A percentile compares a stretch with the other conserved stretches of the same genome.
Evolutionary conservation across 92 coral and sea anemone species (phyloP).

Genomic region (Nematostella vectensis): DNA sequence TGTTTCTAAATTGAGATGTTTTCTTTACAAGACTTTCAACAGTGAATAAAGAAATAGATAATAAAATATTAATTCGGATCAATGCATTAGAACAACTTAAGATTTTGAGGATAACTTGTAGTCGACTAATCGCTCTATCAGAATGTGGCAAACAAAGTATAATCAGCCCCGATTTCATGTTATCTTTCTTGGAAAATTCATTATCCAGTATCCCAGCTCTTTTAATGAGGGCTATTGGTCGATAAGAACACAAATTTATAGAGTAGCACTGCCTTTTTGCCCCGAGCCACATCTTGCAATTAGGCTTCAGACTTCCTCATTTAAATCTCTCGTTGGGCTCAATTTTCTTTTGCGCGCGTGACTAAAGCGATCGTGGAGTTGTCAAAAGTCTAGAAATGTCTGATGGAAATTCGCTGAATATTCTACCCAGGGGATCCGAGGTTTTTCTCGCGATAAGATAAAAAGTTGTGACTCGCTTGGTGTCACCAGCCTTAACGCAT

Average conservation of each 20-base stretch:
- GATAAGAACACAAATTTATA: neutral
- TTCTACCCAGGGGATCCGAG: conserved; percentile 7
- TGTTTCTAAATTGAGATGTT: conserved; percentile 3
- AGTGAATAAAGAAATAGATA: conserved; percentile 13
- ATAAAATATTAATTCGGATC: conserved; percentile 6
- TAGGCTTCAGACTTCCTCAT: too few species aligned
- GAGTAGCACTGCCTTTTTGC: neutral
- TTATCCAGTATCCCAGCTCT: neutral
- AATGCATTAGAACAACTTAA: neutral
- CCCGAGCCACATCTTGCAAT: too few species aligned
- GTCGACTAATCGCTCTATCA: too few species aligned
- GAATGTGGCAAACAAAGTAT: neutral
- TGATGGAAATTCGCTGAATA: neutral
- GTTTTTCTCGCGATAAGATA: conserved; percentile 24
- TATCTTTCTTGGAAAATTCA: neutral
- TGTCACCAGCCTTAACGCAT: conserved; percentile 21
- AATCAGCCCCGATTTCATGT: neutral
- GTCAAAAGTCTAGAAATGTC: too few species aligned
- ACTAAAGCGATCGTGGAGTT: too few species aligned
- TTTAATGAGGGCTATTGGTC: neutral
- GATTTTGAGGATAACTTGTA: too few species aligned
- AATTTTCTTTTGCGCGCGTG: too few species aligned
- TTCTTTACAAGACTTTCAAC: conserved; percentile 3
- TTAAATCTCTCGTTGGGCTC: too few species aligned
- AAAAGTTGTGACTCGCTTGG: conserved; percentile 8